Conservation (phyloP, 2,113 vertebrate genomes). For the Crotophaga sulcirostris region DNA sequence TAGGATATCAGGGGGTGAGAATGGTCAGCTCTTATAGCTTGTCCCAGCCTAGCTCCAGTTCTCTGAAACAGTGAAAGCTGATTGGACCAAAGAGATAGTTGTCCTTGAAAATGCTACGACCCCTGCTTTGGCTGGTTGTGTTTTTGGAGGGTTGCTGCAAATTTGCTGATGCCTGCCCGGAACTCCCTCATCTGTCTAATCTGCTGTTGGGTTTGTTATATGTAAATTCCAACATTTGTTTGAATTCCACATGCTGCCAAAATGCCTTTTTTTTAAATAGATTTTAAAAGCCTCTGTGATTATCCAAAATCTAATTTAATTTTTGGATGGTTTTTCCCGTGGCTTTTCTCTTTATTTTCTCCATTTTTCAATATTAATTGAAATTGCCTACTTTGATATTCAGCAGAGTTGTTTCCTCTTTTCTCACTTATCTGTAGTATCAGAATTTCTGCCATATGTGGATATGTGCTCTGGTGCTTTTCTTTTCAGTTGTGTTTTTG, state of each 20-base stretch:
- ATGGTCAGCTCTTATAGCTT: neutral
- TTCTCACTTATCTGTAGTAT: neutral
- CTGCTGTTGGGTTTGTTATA: neutral
- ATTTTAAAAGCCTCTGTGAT: neutral
- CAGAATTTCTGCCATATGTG: neutral
- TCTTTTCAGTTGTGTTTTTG: neutral
- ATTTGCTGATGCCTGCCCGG: neutral
- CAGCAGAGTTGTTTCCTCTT: neutral
- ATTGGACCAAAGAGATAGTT: neutral
- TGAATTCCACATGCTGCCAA: conserved; percentile 22
- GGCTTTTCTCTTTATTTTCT: conserved; percentile 2
- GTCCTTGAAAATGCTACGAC: neutral
- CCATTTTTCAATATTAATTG: conserved; percentile 19
- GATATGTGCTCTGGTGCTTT: neutral
- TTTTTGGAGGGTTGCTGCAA: neutral
- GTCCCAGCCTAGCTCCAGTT: neutral
- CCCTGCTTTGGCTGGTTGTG: neutral
- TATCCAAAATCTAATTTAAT: conserved; percentile 18
- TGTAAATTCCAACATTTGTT: conserved; percentile 29
- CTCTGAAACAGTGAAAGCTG: neutral
- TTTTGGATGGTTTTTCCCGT: neutral
- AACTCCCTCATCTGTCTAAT: neutral
- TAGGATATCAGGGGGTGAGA: neutral
- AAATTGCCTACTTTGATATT: neutral
- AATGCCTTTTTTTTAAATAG: neutral